A percentile compares a stretch with the other conserved stretches of the same genome.
These are phyloP conservation scores for Panorpa germanica DNA, from an alignment of 2,888 invertebrate genomes.

Conservation along the genomic window DNA sequence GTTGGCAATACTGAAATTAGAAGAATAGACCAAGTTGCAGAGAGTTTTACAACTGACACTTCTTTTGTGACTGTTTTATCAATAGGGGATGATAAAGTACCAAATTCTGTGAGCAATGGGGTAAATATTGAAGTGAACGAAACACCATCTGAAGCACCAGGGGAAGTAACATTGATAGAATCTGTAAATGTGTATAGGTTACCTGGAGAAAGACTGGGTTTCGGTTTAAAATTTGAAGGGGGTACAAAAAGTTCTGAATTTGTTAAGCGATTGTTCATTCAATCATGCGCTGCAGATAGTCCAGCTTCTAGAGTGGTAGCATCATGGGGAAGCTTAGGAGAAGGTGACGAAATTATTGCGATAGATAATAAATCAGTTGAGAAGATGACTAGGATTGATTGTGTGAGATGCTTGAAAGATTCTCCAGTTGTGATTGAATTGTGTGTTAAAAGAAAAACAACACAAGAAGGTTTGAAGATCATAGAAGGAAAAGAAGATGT, in stretches of 20 bases:
- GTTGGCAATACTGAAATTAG: no score
- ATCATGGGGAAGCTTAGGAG: conserved; percentile 67
- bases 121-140: no score
- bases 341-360: conserved; percentile 77
- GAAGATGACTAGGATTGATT: conserved; percentile 69
- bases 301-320: conserved; percentile 69
- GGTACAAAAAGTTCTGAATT: conserved; percentile 65
- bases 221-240: conserved; percentile 83
- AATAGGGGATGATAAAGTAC: no score
- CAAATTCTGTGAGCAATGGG: no score
- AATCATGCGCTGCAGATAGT: conserved; percentile 73
- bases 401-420: conserved; percentile 69
- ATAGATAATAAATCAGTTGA: conserved; percentile 67
- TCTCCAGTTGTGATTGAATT: conserved; percentile 66
- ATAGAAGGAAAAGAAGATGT: conserved; percentile 22
- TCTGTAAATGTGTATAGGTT: conserved; percentile 67
- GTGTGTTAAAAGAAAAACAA: conserved; percentile 30
- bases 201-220: conserved; percentile 77
- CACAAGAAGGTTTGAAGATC: conserved; percentile 22
- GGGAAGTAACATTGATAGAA: no score
- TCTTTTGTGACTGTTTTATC: no score
- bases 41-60: no score
- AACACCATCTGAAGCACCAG: no score
- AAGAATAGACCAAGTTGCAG: no score
- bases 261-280: conserved; percentile 67